Percentiles rank a stretch among this genome's conserved stretches.
phyloP scores from a whole-genome alignment of 1,140 invertebrate species.

The Drosophila arizonae region DNA sequence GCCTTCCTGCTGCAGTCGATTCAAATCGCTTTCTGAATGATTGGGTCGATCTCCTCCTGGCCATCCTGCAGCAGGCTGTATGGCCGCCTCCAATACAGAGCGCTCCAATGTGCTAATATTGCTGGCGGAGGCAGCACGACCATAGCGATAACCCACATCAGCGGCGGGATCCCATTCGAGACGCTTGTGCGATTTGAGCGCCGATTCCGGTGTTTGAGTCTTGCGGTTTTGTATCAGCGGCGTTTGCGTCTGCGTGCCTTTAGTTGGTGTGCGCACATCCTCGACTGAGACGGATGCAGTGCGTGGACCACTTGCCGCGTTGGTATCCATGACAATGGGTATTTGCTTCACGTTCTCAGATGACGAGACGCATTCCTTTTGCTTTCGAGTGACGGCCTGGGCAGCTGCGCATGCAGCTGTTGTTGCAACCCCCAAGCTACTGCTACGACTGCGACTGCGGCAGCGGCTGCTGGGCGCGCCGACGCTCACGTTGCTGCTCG shows the following conservation, averaged over 20 bases:
- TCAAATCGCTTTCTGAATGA: constrained; percentile 57
- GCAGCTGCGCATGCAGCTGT: constrained; percentile 18
- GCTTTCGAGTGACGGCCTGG: neutral
- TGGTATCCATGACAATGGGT: constrained; percentile 45
- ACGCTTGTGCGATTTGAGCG: constrained; percentile 68
- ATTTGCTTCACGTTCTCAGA: constrained; percentile 17
- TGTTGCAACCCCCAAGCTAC: neutral
- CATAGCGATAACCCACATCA: constrained; percentile 72
- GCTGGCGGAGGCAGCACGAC: constrained; percentile 71
- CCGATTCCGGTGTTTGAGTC: constrained; percentile 74
- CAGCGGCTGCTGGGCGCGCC: constrained; percentile 11
- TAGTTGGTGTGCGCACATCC: constrained; percentile 62
- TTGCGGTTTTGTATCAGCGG: constrained; percentile 49
- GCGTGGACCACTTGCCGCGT: neutral
- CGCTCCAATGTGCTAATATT: constrained; percentile 76
- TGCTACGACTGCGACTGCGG: constrained; percentile 1
- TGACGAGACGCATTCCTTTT: neutral
- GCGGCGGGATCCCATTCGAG: constrained; percentile 80
- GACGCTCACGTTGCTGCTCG: constrained; percentile 33
- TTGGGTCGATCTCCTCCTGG: constrained; percentile 11
- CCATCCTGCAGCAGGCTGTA: constrained; percentile 38
- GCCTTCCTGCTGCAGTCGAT: constrained; percentile 35
- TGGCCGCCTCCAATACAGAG: constrained; percentile 69
- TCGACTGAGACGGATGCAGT: constrained; percentile 50
- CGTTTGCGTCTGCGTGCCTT: constrained; percentile 34